Conservation (phyloP, 2,113 vertebrate genomes). For the Myiagra hebetior region DNA sequence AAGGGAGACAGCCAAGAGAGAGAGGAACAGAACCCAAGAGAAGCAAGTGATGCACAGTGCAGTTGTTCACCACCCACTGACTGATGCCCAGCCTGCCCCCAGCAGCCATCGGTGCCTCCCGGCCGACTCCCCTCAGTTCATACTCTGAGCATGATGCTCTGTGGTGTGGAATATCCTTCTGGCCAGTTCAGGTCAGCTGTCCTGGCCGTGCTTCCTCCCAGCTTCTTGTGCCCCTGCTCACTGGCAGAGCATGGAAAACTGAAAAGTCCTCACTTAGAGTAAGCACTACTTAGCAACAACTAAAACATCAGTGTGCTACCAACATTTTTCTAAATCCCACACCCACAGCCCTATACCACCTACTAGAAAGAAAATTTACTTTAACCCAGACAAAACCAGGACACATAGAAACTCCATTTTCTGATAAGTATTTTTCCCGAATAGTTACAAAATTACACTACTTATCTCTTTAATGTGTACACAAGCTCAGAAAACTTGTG, state of each 20-base stretch:
- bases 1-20: neutral
- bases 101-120: neutral
- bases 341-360: neutral
- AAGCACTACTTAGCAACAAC: accelerated
- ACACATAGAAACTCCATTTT: neutral
- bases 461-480: neutral
- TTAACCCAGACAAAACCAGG: neutral
- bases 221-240: neutral
- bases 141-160: neutral
- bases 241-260: neutral
- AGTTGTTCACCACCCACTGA: neutral
- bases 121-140: too few species aligned
- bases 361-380: neutral
- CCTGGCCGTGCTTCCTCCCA: accelerated
- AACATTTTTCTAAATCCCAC: neutral
- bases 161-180: neutral
- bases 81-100: neutral
- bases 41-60: accelerated
- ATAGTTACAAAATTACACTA: neutral
- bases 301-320: neutral
- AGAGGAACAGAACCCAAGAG: neutral
- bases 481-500: neutral
- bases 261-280: neutral
- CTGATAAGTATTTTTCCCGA: neutral
- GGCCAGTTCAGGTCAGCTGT: neutral